Base-by-base conservation (phyloP, 2,888 invertebrate genomes). In the Rhyacophila evoluta region DNA sequence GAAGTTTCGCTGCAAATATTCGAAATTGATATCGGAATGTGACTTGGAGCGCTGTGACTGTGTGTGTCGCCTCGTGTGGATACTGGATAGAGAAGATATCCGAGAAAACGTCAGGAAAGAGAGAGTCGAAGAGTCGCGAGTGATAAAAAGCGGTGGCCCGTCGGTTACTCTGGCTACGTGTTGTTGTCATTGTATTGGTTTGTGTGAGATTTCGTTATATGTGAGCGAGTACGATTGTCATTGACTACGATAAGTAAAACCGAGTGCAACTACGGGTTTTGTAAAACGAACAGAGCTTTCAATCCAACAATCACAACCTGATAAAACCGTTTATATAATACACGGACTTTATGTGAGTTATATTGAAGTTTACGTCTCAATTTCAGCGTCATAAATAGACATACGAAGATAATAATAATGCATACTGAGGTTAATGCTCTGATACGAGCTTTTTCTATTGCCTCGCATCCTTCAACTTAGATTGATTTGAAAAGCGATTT, bases 131-230 rank as follows among this genome's bases (percentile, higher is more conserved):
- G 70, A 79, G 75, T 76, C 38, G 68, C 76, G 68, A 75, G 75
- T 77, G 79, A 77, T 77, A 80, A 80, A 80, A 80, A 80, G 76
- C 74, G 80, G 74, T 80, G 78, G 72, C 38, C 69, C 72, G 77
- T 67, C 55, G 72, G 67, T 72, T 33, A 27, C 38, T 36, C 41
- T 28, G 19, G 36, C 67, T 55, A 55, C 55, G 55, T 55, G 55
- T 55, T 55, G 55, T 55, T 55, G 55, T 55, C 55, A 55, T 55
- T 55, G 55, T 55, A 55, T 55, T 19, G 55, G 55, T 55, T 55
- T 55, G 55, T 55, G 55, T 19, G 55, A 55, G 55, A 55, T 55
- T 55, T 55, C 19, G 55, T 55, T 55, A n/a, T 19, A 10, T 55
- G 55, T 55, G 10, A 19, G 55, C 55, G 55, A 55, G 55, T 55